A percentile compares a stretch with the other conserved stretches of the same genome.
Conservation (phyloP, 2,797 vertebrate species). For the Chromobotia macracanthus region DNA sequence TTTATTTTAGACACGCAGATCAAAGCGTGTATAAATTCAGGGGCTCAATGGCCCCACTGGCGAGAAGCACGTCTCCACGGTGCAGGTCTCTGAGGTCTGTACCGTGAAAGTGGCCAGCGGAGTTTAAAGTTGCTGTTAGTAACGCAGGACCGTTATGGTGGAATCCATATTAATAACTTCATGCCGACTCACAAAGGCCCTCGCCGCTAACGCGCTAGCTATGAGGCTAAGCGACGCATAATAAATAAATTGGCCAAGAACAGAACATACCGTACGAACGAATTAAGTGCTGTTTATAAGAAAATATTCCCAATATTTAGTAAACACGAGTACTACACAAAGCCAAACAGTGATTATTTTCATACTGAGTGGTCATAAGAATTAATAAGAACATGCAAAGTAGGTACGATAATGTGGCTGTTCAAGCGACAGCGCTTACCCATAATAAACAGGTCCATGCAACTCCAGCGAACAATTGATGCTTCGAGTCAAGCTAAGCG, state of each 20-base stretch:
- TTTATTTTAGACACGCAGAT: constrained; percentile 17
- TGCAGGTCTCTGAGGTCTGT: background rate
- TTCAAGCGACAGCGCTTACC: constrained; percentile 56
- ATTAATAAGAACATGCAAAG: constrained; percentile 16
- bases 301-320: background rate
- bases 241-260: constrained; percentile 1
- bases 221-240: constrained; percentile 31
- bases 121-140: constrained; percentile 14
- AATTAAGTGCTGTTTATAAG: background rate
- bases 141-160: constrained; percentile 37
- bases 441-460: constrained; percentile 74
- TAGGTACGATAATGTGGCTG: constrained; percentile 63
- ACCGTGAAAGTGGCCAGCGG: background rate
- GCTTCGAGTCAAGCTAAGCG: constrained; percentile 69
- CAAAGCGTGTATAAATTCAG: background rate
- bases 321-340: background rate
- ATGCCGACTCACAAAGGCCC: constrained; percentile 76
- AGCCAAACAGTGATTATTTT: background rate
- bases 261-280: background rate
- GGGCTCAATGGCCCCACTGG: too few species aligned
- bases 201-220: constrained; percentile 46
- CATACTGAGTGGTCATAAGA: background rate
- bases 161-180: constrained; percentile 75
- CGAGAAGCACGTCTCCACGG: too few species aligned
- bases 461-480: constrained; percentile 78